These are phyloP conservation scores for Coreius guichenoti DNA, from an alignment of 2,797 vertebrate species.

Conservation along the genomic window DNA sequence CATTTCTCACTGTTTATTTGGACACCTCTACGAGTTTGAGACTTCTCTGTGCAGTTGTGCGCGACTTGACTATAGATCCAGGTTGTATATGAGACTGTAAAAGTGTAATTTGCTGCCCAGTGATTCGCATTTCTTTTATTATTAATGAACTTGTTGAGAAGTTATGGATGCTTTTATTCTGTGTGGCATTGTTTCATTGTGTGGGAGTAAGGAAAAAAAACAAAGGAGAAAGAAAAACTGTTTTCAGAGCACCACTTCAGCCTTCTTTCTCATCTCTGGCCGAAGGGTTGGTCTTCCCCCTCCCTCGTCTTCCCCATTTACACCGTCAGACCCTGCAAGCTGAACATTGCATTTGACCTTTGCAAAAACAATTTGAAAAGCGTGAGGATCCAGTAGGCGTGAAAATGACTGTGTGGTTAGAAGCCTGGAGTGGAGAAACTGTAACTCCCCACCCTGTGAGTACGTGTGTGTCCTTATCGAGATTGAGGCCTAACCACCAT, in stretches of 20 bases:
- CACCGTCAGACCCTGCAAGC: slow-evolving; percentile 46
- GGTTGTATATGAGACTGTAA: slow-evolving; percentile 28
- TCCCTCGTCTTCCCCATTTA: slow-evolving; percentile 44
- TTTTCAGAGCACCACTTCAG: slow-evolving; percentile 22
- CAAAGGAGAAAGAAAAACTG: neutral
- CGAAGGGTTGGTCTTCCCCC: slow-evolving; percentile 1
- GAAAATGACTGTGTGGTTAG: slow-evolving; percentile 57
- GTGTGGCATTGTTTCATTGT: slow-evolving; percentile 35
- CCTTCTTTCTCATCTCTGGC: slow-evolving; percentile 22
- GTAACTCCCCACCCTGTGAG: slow-evolving; percentile 41
- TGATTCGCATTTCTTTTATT: slow-evolving; percentile 27
- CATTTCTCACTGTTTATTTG: slow-evolving; percentile 34
- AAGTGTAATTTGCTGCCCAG: slow-evolving; percentile 29
- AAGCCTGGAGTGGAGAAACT: slow-evolving; percentile 44
- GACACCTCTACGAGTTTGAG: slow-evolving; percentile 40
- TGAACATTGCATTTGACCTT: slow-evolving; percentile 64
- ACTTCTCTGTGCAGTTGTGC: neutral
- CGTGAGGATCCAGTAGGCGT: slow-evolving; percentile 55
- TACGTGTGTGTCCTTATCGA: neutral
- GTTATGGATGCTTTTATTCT: slow-evolving; percentile 38
- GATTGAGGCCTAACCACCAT: slow-evolving; percentile 28
- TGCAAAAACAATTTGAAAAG: slow-evolving; percentile 63
- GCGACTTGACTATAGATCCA: slow-evolving; percentile 14
- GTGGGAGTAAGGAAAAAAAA: neutral
- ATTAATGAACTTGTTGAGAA: slow-evolving; percentile 48